Percentiles rank a stretch among this genome's conserved stretches.
phyloP scores from a whole-genome alignment of 1,140 invertebrate species.

The Phymastichus coffea region DNA sequence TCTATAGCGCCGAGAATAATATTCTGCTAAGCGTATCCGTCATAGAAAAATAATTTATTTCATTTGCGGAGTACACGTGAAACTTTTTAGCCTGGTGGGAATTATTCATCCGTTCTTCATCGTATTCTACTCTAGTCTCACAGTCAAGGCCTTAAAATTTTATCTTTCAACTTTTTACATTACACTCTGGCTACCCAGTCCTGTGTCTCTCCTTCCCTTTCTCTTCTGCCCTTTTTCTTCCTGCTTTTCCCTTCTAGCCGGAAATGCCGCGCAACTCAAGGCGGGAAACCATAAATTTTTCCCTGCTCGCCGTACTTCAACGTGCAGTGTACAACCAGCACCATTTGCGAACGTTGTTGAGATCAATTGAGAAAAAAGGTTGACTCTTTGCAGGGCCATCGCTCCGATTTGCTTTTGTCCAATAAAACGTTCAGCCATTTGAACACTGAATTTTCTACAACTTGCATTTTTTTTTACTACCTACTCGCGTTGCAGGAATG shows the following conservation, averaged over 20 bases:
- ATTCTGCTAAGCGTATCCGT: no score
- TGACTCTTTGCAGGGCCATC: not conserved
- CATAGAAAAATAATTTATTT: slow-evolving; percentile 9
- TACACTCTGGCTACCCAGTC: not conserved
- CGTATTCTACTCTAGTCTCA: slow-evolving; percentile 8
- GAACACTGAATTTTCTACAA: no score
- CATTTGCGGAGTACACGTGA: not conserved
- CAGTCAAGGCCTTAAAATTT: slow-evolving; percentile 17
- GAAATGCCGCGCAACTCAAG: slow-evolving; percentile 19
- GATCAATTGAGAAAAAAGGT: no score
- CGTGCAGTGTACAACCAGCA: not conserved
- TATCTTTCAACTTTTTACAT: slow-evolving; percentile 27
- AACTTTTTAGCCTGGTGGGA: not conserved
- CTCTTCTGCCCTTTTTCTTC: not conserved
- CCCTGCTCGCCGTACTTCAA: not conserved
- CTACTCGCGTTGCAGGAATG: no score
- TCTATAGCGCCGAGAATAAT: no score
- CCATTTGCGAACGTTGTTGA: not conserved
- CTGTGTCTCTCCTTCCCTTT: not conserved
- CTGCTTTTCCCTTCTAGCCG: not conserved
- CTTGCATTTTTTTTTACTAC: no score
- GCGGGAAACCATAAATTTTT: slow-evolving; percentile 23
- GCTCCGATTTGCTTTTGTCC: not conserved
- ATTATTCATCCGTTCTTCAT: slow-evolving; percentile 22
- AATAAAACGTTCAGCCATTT: no score